A percentile compares a stretch with the other conserved stretches of the same genome.
These are phyloP conservation scores for Endomychus coccineus DNA, from an alignment of 2,888 invertebrate species.

Conservation along the genomic window DNA sequence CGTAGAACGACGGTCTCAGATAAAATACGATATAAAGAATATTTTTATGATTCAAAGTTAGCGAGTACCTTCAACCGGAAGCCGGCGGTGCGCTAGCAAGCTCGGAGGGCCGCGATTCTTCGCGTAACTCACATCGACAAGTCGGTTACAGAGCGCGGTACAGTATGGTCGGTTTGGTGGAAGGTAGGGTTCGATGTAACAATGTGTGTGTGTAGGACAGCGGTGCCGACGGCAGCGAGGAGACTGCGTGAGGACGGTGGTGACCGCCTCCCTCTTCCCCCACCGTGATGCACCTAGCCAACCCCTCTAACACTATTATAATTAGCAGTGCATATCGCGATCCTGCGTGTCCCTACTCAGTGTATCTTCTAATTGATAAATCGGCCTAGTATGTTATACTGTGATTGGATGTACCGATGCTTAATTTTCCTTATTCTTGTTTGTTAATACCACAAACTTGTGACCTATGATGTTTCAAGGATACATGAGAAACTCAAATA, in stretches of 20 bases:
- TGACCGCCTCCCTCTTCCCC: conserved; percentile 42
- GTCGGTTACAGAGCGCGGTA: conserved; percentile 7
- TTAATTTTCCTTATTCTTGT: too few species aligned
- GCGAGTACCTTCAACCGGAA: too few species aligned
- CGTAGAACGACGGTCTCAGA: too few species aligned
- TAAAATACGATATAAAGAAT: too few species aligned
- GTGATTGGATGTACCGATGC: too few species aligned
- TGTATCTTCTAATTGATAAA: too few species aligned
- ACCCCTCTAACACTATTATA: conserved; percentile 42
- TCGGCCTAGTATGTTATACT: too few species aligned
- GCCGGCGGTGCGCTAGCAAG: conserved; percentile 1
- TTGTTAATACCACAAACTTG: too few species aligned
- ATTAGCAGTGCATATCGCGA: conserved; percentile 19
- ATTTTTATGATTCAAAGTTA: too few species aligned
- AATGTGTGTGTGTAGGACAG: conserved; percentile 40
- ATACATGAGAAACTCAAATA: too few species aligned
- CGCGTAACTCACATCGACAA: background rate
- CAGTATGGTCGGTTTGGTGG: conserved; percentile 14
- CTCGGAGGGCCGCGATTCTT: background rate
- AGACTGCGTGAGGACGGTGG: conserved; percentile 44
- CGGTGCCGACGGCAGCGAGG: conserved; percentile 44
- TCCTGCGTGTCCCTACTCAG: too few species aligned
- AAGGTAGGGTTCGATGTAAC: conserved; percentile 38
- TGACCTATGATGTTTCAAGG: too few species aligned
- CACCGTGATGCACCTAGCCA: conserved; percentile 41